Base-by-base conservation (phyloP, 2,888 invertebrate genomes). In the Ochropleura plecta region DNA sequence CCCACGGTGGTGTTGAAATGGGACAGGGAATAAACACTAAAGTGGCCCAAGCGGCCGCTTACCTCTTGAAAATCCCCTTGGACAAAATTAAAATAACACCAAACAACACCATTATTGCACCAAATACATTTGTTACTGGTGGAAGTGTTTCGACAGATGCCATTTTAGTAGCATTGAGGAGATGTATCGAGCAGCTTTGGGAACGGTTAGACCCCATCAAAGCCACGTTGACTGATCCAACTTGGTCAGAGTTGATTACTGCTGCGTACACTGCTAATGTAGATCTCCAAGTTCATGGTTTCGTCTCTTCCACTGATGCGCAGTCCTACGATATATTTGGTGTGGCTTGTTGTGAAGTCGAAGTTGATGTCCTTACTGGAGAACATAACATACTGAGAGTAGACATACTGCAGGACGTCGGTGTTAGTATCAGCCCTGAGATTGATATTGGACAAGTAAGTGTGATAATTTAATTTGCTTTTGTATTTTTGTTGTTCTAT, bases 1-100 rank as follows among this genome's bases (percentile, higher is more conserved):
- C 97, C 0, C 98, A 98, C 84, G 97, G 97, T 14, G 98, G 98
- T 8, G 94, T 97, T 48, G 98, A 98, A 95, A 97, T 97, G 92
- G 98, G 98, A 0, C 98, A 99, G 94, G 98, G 98, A 9, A 96
- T 98, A 57, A 95, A 98, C 84, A 98, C 98, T 8, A 94, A 97
- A 97, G 97, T 97, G 9, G 96, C 97, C 20, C 98, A 98, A 94
- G 97, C 97, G 16, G 91, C 91, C 48, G 98, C 98, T 0, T 96
- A 97, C 87, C 96, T 97, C 9, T 93, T 98, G 4, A 97, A 97
- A 0, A 97, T 98, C 67, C 96, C 97, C 4, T 68, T 98, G 65
- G 96, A 97, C 0, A 96, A 97, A 92, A 95, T 98, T 18, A 95
- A 95, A 63, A 96, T 98, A 0, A 98, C 98, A 90, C 96, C 97